Percentiles rank a stretch among this genome's conserved stretches.
Evolutionary conservation across 1,140 invertebrate species (phyloP).

Genomic region (Phocides pigmalion): DNA sequence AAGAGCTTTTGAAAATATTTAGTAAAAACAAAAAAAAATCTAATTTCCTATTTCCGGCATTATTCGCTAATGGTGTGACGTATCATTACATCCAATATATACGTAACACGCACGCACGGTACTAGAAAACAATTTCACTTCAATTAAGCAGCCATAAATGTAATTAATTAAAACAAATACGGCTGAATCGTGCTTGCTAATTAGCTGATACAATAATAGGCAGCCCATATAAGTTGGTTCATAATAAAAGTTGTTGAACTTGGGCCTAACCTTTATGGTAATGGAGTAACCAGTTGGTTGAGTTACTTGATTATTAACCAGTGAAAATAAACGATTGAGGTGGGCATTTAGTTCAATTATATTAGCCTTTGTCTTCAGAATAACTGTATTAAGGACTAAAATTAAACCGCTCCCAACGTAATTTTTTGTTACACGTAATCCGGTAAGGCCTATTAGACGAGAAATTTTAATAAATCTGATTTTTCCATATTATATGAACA

Average conservation of each 20-base stretch:
- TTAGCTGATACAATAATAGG: slow-evolving; percentile 29
- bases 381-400: no score
- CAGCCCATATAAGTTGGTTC: slow-evolving; percentile 8
- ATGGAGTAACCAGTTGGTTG: slow-evolving; percentile 10
- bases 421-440: no score
- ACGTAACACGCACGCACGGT: neutral
- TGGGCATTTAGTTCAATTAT: neutral
- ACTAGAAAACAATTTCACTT: slow-evolving; percentile 27
- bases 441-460: no score
- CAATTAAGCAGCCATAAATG: slow-evolving; percentile 26
- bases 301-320: slow-evolving; percentile 2
- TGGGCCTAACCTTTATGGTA: slow-evolving; percentile 39
- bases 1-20: no score
- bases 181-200: slow-evolving; percentile 14
- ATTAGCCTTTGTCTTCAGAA: no score
- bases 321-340: neutral
- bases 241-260: slow-evolving; percentile 60
- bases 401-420: no score
- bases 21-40: no score
- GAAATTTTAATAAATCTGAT: no score
- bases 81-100: neutral
- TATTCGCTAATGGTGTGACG: neutral
- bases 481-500: no score
- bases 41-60: no score
- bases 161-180: slow-evolving; percentile 33